A percentile compares a stretch with the other conserved stretches of the same genome.
Evolutionary conservation across 2,888 invertebrate genomes (phyloP).

Genomic region (Caenorhabditis sulstoni): DNA sequence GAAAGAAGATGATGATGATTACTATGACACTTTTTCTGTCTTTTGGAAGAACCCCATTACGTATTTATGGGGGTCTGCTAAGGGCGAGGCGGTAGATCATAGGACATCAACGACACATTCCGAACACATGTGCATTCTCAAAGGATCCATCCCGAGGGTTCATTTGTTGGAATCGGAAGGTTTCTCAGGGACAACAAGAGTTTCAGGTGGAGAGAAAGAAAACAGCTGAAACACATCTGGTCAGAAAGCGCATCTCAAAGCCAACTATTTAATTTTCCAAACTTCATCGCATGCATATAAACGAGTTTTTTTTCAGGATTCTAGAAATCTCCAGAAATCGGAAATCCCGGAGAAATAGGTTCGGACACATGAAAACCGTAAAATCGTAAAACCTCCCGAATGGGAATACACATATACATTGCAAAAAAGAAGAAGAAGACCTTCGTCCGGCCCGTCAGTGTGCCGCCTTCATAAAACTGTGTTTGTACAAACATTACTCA

Average conservation of each 20-base stretch:
- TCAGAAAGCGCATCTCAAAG: too few species aligned
- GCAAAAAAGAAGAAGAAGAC: background rate
- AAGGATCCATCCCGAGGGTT: too few species aligned
- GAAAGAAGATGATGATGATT: background rate
- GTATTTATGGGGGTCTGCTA: background rate
- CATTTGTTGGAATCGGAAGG: too few species aligned
- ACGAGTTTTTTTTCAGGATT: too few species aligned
- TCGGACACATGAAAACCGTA: slow-evolving; percentile 1
- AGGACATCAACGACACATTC: background rate
- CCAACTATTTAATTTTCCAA: too few species aligned
- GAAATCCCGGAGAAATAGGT: too few species aligned
- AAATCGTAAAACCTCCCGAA: background rate
- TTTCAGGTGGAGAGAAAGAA: too few species aligned
- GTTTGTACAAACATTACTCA: slow-evolving; percentile 6
- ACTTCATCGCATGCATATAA: too few species aligned
- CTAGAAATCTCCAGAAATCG: slow-evolving; percentile 5
- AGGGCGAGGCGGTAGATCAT: background rate
- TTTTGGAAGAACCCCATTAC: background rate
- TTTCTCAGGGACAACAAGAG: too few species aligned
- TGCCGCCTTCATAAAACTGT: background rate
- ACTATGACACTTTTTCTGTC: too few species aligned
- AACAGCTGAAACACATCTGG: too few species aligned
- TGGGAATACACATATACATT: background rate
- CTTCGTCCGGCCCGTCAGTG: background rate
- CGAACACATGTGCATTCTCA: too few species aligned